phyloP scores from a whole-genome alignment of 2,113 vertebrate genomes.

The Callocephalon fimbriatum region DNA sequence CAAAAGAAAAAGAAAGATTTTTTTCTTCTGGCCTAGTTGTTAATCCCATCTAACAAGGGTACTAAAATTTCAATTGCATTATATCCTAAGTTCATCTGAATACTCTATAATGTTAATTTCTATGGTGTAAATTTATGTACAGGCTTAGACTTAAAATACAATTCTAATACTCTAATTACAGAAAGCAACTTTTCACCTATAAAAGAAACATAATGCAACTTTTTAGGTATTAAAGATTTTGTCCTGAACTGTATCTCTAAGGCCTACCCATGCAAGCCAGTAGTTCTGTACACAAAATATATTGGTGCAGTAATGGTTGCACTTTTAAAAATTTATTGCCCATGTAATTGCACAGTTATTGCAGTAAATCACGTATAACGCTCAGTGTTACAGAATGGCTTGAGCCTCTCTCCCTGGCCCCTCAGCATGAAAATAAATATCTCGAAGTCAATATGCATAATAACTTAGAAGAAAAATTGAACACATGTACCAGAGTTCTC shows the following conservation, averaged over 20 bases:
- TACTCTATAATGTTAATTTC: background rate
- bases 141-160: background rate
- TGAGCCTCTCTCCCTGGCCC: background rate
- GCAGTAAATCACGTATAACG: background rate
- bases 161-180: background rate
- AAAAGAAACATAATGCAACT: background rate
- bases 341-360: background rate
- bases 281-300: background rate
- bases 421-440: background rate
- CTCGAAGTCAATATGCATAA: background rate
- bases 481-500: background rate
- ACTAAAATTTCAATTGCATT: background rate
- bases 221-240: background rate
- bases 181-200: background rate
- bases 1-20: accelerated
- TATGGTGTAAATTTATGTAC: background rate
- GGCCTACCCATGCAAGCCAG: background rate
- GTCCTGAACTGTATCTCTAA: background rate
- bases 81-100: background rate
- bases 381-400: background rate
- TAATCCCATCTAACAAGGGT: background rate
- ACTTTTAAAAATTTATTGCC: background rate
- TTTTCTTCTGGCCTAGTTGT: background rate
- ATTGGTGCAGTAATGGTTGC: background rate
- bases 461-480: background rate